Evolutionary conservation across 2,888 invertebrate species (phyloP), one percentile per base, ranked within the genome.

Genomic region (Lamellibrachia columna): DNA sequence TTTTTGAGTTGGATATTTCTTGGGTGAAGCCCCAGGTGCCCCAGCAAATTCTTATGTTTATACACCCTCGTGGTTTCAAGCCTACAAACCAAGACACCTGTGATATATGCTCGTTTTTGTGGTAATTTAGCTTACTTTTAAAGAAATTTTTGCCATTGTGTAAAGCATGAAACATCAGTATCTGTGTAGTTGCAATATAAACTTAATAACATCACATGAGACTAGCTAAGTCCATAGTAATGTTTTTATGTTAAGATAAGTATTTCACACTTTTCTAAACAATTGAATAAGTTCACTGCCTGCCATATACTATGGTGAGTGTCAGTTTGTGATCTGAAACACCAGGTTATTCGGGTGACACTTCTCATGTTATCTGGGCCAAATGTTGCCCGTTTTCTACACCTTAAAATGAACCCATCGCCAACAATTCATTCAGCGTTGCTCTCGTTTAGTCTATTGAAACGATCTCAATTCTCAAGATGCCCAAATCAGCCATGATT

Each of bases 401-500:
- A 75, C 11, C 75, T 75, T 22, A 75, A 75, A 75, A 11, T 15
- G 1, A 22, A 75, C 75, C 3, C 75, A 75, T 75, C 15, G n/a
- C 22, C 22, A 15, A 75, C n/a, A 11, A 75, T 75, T 75, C 75
- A 75, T 15, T 7, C 75, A 22, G 4, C 1, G 75, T 75, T 75
- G 75, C 75, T 75, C 75, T 75, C 75, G n/a, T 75, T 75, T 75
- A 75, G 75, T 75, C 75, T 75, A 75, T 75, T n/a, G n/a, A 75
- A 75, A 75, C 15, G 15, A 75, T 75, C 75, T 2, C 22, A 75
- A 75, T 75, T 75, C 75, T 75, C 75, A 75, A 75, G 75, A 6
- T 22, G 22, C 75, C 75, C 75, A 75, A 75, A 75, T 75, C 75
- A 75, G 22, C 75, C 75, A 15, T 75, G 75, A 75, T 75, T 11